Conservation (phyloP, 2,113 vertebrate genomes). For the Gnathonemus longibarbis region DNA sequence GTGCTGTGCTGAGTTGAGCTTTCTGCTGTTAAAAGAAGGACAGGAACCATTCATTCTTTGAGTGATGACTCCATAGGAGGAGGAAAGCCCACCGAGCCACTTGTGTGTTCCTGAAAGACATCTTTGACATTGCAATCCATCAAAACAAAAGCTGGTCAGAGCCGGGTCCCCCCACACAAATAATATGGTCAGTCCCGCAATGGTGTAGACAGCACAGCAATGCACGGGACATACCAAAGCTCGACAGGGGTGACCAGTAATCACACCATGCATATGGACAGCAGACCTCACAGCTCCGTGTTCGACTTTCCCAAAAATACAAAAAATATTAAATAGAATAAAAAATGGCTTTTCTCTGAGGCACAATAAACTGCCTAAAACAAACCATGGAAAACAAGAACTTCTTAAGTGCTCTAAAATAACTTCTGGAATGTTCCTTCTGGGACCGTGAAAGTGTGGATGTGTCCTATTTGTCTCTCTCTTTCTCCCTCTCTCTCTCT, state of each 20-base stretch:
- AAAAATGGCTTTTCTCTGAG: neutral
- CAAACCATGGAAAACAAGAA: neutral
- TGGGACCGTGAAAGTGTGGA: neutral
- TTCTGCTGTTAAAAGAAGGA: neutral
- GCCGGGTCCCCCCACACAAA: neutral
- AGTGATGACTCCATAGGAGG: neutral
- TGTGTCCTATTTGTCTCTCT: neutral
- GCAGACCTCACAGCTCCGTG: neutral
- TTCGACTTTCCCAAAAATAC: neutral
- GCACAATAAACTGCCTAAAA: neutral
- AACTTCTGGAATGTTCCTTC: neutral
- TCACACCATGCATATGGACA: neutral
- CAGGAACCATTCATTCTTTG: neutral
- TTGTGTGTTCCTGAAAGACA: slow-evolving; percentile 2
- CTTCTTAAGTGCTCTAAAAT: slow-evolving; percentile 8
- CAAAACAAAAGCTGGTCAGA: neutral
- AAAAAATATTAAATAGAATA: neutral
- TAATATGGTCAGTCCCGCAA: neutral
- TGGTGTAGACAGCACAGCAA: neutral
- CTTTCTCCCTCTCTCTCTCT: neutral
- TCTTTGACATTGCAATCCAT: slow-evolving; percentile 2
- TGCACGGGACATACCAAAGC: neutral
- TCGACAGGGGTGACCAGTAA: neutral
- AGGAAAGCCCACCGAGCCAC: neutral
- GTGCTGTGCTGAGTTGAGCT: neutral